A percentile compares a stretch with the other conserved stretches of the same genome.
Conservation (phyloP, 1,140 invertebrate genomes). For the Polypedilum vanderplanki region DNA sequence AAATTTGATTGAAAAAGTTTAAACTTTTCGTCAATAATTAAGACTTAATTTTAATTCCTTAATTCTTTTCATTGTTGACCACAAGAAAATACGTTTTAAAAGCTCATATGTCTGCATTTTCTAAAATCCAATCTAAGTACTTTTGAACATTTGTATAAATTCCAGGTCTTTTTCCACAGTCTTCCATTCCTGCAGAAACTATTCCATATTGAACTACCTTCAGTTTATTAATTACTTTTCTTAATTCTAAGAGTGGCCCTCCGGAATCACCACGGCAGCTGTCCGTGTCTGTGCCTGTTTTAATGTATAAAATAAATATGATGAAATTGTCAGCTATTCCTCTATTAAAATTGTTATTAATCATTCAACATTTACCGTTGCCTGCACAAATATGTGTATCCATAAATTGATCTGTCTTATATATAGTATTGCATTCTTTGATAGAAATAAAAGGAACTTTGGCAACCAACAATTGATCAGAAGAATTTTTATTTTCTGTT, state of each 20-base stretch:
- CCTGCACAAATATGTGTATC: neutral
- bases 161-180: neutral
- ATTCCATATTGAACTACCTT: constrained; percentile 2
- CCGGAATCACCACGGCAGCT: neutral
- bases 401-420: neutral
- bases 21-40: too few relatives aligned
- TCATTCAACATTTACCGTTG: neutral
- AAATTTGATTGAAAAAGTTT: too few relatives aligned
- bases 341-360: too few relatives aligned
- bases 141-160: neutral
- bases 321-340: too few relatives aligned
- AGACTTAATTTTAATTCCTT: too few relatives aligned
- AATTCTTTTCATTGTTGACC: too few relatives aligned
- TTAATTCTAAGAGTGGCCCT: neutral
- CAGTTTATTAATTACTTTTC: neutral
- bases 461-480: neutral
- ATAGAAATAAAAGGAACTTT: neutral
- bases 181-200: neutral
- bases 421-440: neutral
- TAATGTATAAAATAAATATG: too few relatives aligned
- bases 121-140: neutral
- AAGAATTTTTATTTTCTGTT: neutral
- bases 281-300: neutral
- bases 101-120: neutral
- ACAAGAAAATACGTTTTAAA: too few relatives aligned